phyloP scores from a whole-genome alignment of 2,888 invertebrate genomes.

The Troides helena region DNA sequence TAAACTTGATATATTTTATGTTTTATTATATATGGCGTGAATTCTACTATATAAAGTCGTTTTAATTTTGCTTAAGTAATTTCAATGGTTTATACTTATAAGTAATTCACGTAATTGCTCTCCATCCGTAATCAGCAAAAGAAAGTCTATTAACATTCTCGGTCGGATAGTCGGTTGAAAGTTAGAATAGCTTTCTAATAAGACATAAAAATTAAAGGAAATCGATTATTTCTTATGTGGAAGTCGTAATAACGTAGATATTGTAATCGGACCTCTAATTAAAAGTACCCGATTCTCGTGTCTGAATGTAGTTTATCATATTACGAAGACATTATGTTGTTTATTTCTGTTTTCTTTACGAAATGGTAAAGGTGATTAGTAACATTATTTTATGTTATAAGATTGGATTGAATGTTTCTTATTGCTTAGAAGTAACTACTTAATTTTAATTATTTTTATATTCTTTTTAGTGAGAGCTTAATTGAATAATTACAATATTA shows the following conservation, averaged over 20 bases:
- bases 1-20: neutral
- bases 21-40: neutral
- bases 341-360: neutral
- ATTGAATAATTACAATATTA: neutral
- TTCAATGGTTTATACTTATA: constrained; percentile 19
- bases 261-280: constrained; percentile 31
- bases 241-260: constrained; percentile 24
- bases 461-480: neutral
- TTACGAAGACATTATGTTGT: constrained; percentile 17
- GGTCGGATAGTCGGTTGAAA: constrained; percentile 34
- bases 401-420: neutral
- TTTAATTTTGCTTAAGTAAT: neutral
- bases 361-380: neutral
- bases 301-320: constrained; percentile 30
- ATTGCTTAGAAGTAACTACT: neutral
- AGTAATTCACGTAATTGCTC: constrained; percentile 31
- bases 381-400: neutral
- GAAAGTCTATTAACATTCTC: constrained; percentile 35
- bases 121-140: constrained; percentile 34
- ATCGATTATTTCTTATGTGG: constrained; percentile 30
- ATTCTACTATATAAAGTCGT: neutral
- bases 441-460: neutral
- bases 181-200: constrained; percentile 37
- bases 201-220: constrained; percentile 35
- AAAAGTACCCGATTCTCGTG: constrained; percentile 31